Percentiles rank a stretch among this genome's conserved stretches.
phyloP scores from a whole-genome alignment of 2,888 invertebrate species.

The Limnephilus marmoratus region DNA sequence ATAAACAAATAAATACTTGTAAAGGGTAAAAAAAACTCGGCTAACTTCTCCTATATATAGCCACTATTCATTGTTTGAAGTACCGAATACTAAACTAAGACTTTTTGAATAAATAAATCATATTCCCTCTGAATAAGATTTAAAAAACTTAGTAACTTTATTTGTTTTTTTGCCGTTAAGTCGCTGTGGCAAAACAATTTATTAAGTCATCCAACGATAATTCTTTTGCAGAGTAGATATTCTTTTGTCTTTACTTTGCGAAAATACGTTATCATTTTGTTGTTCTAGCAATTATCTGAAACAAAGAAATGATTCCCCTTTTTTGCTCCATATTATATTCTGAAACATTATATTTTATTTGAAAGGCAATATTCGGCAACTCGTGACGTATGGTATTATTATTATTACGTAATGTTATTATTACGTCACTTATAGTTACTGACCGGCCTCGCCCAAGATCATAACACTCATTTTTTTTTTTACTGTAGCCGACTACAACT shows the following conservation, averaged over 20 bases:
- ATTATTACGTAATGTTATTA: neutral
- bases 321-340: neutral
- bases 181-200: neutral
- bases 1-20: no score
- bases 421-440: neutral
- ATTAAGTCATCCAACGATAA: neutral
- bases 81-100: no score
- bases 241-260: neutral
- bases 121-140: no score
- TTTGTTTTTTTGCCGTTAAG: neutral
- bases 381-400: neutral
- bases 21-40: no score
- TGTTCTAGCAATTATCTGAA: neutral
- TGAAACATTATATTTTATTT: neutral
- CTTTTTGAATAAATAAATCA: no score
- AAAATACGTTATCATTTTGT: neutral
- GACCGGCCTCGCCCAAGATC: neutral
- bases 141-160: no score
- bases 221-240: neutral
- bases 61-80: no score
- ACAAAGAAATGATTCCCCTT: neutral
- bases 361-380: neutral
- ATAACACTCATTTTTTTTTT: neutral
- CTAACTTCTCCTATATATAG: no score
- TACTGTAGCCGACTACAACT: neutral